Evolutionary conservation across 2,888 invertebrate genomes (phyloP).

Genomic region (Ectropis crepuscularia): DNA sequence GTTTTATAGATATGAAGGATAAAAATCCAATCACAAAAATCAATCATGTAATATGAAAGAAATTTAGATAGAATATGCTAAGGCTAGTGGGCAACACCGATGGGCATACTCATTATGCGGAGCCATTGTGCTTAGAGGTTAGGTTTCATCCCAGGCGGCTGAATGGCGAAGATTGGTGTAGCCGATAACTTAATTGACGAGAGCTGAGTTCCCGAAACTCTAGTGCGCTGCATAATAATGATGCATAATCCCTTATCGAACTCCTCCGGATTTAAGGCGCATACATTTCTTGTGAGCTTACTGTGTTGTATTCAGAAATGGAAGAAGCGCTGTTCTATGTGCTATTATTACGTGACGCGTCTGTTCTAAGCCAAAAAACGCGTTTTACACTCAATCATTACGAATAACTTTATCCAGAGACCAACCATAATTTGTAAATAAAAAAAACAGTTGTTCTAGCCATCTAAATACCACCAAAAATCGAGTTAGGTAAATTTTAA

Average conservation of each 20-base stretch:
- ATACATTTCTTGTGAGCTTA: neutral
- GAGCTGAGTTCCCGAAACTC: constrained; percentile 80
- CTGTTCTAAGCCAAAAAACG: too few relatives aligned
- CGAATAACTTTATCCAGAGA: too few relatives aligned
- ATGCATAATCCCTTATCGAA: constrained; percentile 79
- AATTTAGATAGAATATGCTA: constrained; percentile 11
- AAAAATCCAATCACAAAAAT: neutral
- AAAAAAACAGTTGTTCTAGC: too few relatives aligned
- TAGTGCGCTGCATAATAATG: constrained; percentile 81
- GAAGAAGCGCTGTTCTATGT: too few relatives aligned
- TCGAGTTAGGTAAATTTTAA: too few relatives aligned
- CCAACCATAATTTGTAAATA: too few relatives aligned
- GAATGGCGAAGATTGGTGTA: constrained; percentile 75
- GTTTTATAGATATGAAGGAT: neutral
- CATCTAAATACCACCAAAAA: too few relatives aligned
- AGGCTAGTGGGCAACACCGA: constrained; percentile 36
- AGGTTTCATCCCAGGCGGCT: constrained; percentile 61
- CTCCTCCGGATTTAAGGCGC: constrained; percentile 61
- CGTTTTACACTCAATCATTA: too few relatives aligned
- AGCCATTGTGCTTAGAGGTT: constrained; percentile 77
- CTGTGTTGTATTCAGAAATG: too few relatives aligned
- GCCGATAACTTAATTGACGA: constrained; percentile 83
- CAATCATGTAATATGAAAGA: neutral
- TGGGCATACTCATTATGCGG: constrained; percentile 75
- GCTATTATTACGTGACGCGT: too few relatives aligned